Evolutionary conservation across 64 coral and sea anemone genomes (phyloP), one percentile per base, ranked within the genome.

Genomic region (Porites australiensis): DNA sequence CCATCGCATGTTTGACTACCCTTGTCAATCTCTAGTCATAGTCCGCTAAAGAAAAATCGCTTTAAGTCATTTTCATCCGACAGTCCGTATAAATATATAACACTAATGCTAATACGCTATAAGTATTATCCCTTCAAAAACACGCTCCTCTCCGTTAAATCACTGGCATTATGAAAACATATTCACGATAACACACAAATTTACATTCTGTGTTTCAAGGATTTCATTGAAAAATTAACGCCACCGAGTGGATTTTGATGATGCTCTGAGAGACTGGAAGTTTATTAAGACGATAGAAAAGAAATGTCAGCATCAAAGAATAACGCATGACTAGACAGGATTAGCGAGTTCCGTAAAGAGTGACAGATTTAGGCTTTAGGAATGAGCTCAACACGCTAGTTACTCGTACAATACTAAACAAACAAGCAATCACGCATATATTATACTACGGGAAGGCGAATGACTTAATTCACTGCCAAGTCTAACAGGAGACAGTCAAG

Each of bases 351-450:
- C 81, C 81, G 63, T 84, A 64, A 6, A 84, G 58, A 84, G 81
- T 55, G 75, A 84, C 60, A 84, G 81, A 84, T 50, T 84, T 84
- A 84, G 81, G 46, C 81, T 84, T 84, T 84, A 10, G 64, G 50
- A 84, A 84, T 84, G 81, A 84, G 81, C 81, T 84, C 81, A 84
- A 18, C 44, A 63, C 46, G 62, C 63, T 68, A 46, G 67, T 18
- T 69, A 84, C 81, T 84, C 46, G 60, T 20, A 22, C 81, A 68
- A 84, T 48, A 84, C 62, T 84, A 84, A 84, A 84, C 81, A 84
- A 84, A 84, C 81, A 84, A 84, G 60, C 62, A 45, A 84, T 84
- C 81, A 84, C 81, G 81, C 81, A 84, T 84, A 84, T 84, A 84
- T 51, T 68, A 22, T 63, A 84, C 19, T 3, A 44, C 44, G 63